Base-by-base conservation (phyloP, 2,888 invertebrate genomes). In the Drosophila helvetica region DNA sequence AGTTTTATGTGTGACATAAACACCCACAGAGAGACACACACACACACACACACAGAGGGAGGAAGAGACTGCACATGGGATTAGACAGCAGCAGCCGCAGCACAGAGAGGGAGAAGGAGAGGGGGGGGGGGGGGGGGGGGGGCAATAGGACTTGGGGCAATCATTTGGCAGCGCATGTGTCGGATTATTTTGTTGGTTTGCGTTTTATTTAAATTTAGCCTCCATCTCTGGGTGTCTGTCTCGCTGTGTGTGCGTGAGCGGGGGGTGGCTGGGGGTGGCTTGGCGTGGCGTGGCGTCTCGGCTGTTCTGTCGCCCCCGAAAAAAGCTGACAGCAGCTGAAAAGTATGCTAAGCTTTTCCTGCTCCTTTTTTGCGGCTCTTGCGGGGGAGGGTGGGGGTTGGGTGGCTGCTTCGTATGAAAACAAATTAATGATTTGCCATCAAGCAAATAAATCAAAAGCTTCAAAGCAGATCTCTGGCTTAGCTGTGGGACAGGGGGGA, bases 101-200 rank as follows among this genome's bases (percentile, higher is more conserved):
- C 3, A 22, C 3, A 22, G 22, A 22, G 22, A 22, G 22, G 4
- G 22, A 22, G 22, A 4, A 4, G 22, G 22, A 4, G 22, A 4
- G 3, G 12, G 10, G 17, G 64, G 30, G 30, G 43, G 55, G 54
- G 52, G 45, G 47, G 18, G 64, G n/a, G 38, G 61, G 54, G 52
- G 47, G 47, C 17, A 61, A 9, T 54, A 47, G 60, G 27, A 30
- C 74, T 73, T 75, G 77, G 77, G 79, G 81, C 78, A 84, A 81
- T 81, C 81, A 81, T 81, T 81, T 81, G 85, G 80, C 71, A 83
- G 83, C 83, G 80, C 74, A 87, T 85, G 85, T 85, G 87, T 85
- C 85, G 80, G 85, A 85, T 85, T 85, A 85, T 82, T 87, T 79
- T 82, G 80, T 75, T 79, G 77, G 71, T 68, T 79, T 71, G 73